Evolutionary conservation across 2,797 vertebrate species (phyloP), one percentile per base, ranked within the genome.

Genomic region (Propithecus deckenii): DNA sequence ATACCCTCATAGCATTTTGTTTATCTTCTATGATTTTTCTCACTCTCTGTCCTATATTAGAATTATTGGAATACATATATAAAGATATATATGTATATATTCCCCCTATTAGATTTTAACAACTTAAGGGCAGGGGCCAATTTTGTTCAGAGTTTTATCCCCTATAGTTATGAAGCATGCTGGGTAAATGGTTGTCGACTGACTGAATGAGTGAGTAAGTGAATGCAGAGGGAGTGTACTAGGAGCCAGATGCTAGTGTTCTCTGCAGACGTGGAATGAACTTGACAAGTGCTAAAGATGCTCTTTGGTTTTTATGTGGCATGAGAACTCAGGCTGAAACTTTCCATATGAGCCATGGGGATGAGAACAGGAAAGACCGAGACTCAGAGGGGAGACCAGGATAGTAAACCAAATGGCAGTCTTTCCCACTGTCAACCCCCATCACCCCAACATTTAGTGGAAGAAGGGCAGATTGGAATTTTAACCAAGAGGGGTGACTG

Each of bases 251-350:
- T 63, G 75, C 32, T 85, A n/a, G 48, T 79, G 6, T 74, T 93
- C 52, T 96, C 63, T 65, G n/a, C 10, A 46, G 89, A 89, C 32
- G 23, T 35, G 61, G 72, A 50, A 89, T 71, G 63, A 78, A 59
- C 32, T 28, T 76, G 85, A 91, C 25, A 76, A 79, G 23, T 25
- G 30, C 46, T 38, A 74, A 87, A 50, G 43, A 43, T 78, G 72
- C 65, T 96, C 50, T 92, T 86, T 67, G 69, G 23, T 86, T 87
- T 80, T 72, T 69, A 30, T 93, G 79, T 71, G 76, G 46, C 20
- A 9, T 11, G 7, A 38, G 30, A 41, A 75, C 41, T 57, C 41
- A 81, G 46, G 50, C 55, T 63, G 48, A 96, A 78, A 86, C 11
- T 41, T 81, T 69, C 57, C 55, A n/a, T 80, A 50, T 59, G 74